Conservation (phyloP, 2,888 invertebrate genomes). For the Rhodophaea formosa region DNA sequence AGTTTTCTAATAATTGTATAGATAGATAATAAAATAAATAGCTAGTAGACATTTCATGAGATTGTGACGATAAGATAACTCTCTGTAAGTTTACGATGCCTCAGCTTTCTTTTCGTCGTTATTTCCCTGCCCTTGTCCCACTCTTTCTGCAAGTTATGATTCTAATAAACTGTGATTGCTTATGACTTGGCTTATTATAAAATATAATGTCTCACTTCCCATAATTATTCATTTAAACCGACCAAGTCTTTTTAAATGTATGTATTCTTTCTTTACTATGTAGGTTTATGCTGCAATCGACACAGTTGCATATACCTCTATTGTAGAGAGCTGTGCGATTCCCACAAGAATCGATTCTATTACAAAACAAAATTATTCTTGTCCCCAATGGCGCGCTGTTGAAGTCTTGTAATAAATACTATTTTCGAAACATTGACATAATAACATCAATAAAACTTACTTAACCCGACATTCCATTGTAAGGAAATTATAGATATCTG, state of each 20-base stretch:
- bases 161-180: background rate
- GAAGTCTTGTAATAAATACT: conserved; percentile 7
- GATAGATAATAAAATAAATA: no score
- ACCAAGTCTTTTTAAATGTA: background rate
- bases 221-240: background rate
- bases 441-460: background rate
- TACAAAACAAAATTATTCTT: conserved; percentile 30
- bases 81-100: background rate
- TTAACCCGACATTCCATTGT: background rate
- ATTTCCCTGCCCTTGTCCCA: background rate
- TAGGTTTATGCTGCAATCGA: conserved; percentile 12
- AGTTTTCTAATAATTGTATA: no score
- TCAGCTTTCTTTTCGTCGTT: background rate
- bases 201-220: background rate
- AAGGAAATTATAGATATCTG: background rate
- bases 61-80: background rate
- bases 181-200: background rate
- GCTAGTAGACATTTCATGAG: no score
- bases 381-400: conserved; percentile 7
- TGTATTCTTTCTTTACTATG: background rate
- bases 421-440: conserved; percentile 3
- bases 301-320: conserved; percentile 8
- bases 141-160: background rate
- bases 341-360: conserved; percentile 36
- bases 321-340: conserved; percentile 25